Evolutionary conservation across 2,888 invertebrate species (phyloP), one percentile per base, ranked within the genome.

Genomic region (Pyrrhia umbra): DNA sequence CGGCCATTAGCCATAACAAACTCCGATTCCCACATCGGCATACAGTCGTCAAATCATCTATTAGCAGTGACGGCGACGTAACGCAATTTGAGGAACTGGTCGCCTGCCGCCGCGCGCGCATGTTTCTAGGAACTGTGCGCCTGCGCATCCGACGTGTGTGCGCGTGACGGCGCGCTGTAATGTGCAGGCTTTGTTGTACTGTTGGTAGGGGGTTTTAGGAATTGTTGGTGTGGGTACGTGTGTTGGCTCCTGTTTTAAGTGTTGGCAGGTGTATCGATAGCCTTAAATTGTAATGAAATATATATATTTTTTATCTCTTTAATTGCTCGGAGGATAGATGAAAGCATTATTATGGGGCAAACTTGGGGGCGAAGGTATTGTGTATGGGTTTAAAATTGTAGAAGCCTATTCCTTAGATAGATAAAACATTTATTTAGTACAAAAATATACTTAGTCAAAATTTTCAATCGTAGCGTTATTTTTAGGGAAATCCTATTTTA

Each of bases 91-190:
- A 75, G 57, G 63, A 75, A 59, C 58, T 64, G 37, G 47, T 66
- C 47, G 61, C 20, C 57, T 58, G 73, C 52, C 56, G 45, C 25
- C 58, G 62, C 51, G 54, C 72, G 66, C 45, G 61, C 61, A 51
- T 13, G 65, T 61, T 83, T 84, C 80, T 77, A 73, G 52, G 80
- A 83, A 82, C 27, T 51, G 50, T 60, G 63, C 64, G 78, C 63
- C 18, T 21, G 75, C 77, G 75, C 80, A 76, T 52, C 61, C 75
- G 37, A 59, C 68, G 57, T 42, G 56, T 59, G 39, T 46, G 57
- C 57, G 60, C 81, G 75, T 82, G 81, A 79, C 64, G 68, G 65
- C 78, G 57, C 62, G 80, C 77, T 49, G 67, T 54, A 46, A 72
- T 71, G 56, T 64, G 55, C 45, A 43, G 18, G 25, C 46, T 61